These are phyloP conservation scores for Phortica variegata DNA, from an alignment of 1,140 invertebrate species.

Conservation along the genomic window DNA sequence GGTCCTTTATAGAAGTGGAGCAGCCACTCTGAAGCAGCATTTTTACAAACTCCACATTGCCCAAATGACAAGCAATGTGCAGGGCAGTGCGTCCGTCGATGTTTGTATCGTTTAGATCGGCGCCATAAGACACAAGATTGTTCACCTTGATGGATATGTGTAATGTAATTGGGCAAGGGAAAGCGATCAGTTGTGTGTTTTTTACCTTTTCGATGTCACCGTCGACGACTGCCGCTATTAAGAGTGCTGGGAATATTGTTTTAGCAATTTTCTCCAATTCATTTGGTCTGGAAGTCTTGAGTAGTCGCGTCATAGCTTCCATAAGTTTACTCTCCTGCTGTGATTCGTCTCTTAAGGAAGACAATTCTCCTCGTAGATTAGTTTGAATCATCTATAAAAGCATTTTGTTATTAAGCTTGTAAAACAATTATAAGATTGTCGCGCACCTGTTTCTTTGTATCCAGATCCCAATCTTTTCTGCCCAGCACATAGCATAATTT, in stretches of 20 bases:
- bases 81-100: slow-evolving; percentile 78
- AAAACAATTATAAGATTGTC: slow-evolving; percentile 40
- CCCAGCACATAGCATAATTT: slow-evolving; percentile 90
- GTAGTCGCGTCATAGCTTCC: slow-evolving; percentile 65
- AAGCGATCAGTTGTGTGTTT: too few relatives aligned
- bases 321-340: slow-evolving; percentile 60
- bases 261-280: slow-evolving; percentile 71
- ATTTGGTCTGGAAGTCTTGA: slow-evolving; percentile 66
- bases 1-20: slow-evolving; percentile 67
- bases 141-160: slow-evolving; percentile 36
- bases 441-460: slow-evolving; percentile 74
- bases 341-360: slow-evolving; percentile 50
- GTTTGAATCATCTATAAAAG: slow-evolving; percentile 70
- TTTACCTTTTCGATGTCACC: slow-evolving; percentile 62
- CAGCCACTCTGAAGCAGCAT: slow-evolving; percentile 77
- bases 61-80: slow-evolving; percentile 76
- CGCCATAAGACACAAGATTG: slow-evolving; percentile 61
- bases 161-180: too few relatives aligned
- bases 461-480: slow-evolving; percentile 72
- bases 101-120: slow-evolving; percentile 72
- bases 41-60: slow-evolving; percentile 68
- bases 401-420: slow-evolving; percentile 54
- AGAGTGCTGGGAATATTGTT: slow-evolving; percentile 74
- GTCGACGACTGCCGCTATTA: slow-evolving; percentile 70
- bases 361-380: slow-evolving; percentile 67